Percentiles rank a stretch among this genome's conserved stretches.
phyloP scores from a whole-genome alignment of 30 jellyfish, hydroid and myxozoan species.

The Chironex yamaguchii region DNA sequence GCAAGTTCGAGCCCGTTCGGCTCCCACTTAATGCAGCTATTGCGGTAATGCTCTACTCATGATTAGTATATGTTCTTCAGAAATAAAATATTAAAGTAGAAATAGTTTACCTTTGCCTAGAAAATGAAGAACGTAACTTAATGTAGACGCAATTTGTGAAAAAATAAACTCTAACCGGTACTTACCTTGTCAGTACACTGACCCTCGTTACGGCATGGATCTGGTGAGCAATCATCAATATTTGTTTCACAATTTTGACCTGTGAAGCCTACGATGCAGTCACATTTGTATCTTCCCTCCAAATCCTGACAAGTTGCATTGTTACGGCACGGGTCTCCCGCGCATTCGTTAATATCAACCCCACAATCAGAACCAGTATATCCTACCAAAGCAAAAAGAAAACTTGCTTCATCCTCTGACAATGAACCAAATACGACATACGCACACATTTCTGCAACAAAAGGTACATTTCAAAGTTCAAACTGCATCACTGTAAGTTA shows the following conservation, averaged over 20 bases:
- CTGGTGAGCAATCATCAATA: conserved; percentile 51
- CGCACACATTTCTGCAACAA: neutral
- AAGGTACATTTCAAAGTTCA: neutral
- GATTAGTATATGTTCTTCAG: too few relatives aligned
- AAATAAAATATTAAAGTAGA: too few relatives aligned
- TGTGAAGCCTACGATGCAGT: conserved; percentile 75
- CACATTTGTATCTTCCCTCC: conserved; percentile 67
- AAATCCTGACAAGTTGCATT: conserved; percentile 79
- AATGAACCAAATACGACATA: neutral
- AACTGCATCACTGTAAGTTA: neutral
- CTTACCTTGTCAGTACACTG: conserved; percentile 63
- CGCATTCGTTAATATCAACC: conserved; percentile 80
- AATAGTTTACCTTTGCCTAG: too few relatives aligned
- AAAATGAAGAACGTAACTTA: too few relatives aligned
- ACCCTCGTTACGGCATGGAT: conserved; percentile 68
- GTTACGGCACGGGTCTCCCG: conserved; percentile 68
- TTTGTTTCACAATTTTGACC: conserved; percentile 83
- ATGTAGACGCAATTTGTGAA: too few relatives aligned
- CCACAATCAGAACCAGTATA: conserved; percentile 70
- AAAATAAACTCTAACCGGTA: too few relatives aligned
- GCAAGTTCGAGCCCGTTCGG: too few relatives aligned
- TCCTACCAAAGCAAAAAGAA: conserved; percentile 17
- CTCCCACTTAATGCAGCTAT: too few relatives aligned
- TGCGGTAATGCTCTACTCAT: too few relatives aligned
- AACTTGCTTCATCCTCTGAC: neutral